Base-by-base conservation (phyloP, 2,797 vertebrate genomes). In the Vipera latastei region DNA sequence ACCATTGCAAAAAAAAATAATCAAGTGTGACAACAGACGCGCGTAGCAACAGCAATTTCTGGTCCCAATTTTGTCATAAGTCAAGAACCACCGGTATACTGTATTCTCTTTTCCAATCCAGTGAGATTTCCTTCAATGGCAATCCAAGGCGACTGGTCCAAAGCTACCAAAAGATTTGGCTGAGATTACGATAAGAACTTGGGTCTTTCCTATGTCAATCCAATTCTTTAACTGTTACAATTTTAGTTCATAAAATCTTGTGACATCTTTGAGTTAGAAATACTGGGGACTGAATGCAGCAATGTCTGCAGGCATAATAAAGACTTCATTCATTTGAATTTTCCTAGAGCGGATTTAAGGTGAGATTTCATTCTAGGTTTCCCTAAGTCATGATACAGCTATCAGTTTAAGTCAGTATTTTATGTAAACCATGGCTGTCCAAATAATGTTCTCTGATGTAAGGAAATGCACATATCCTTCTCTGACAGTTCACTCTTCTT, bases 361-460 rank as follows among this genome's bases (percentile, higher is more conserved):
- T 65, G 26, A 65, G 25, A 89, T 89, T 16, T 63, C 59, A 91
- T 48, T 6, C 28, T 28, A 51, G 4, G 28, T 63, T 51, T 63
- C 32, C 44, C 20, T 53, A n/a, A 22, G 28, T 63, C 11, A 53
- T 53, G 28, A 53, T n/a, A n/a, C 1, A 57, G 9, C 20, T 32
- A 6, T 60, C 26, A 57, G 4, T 14, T n/a, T 55, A 89, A 44
- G 60, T 13, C 44, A 65, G 7, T 28, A 32, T 1, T 38, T 61
- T 38, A 61, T 9, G 89, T 61, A 11, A 20, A 26, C 12, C 83
- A 7, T 61, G 61, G 4, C 69, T 92, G n/a, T 51, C 28, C 14
- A 92, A 93, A 94, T 85, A 92, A 60, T 91, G 63, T 93, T 95
- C 83, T 94, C 92, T 94, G 95, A 89, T 44, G 93, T 96, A 86